Conservation (phyloP, 1,140 invertebrate species). For the Chlorops oryzae region DNA sequence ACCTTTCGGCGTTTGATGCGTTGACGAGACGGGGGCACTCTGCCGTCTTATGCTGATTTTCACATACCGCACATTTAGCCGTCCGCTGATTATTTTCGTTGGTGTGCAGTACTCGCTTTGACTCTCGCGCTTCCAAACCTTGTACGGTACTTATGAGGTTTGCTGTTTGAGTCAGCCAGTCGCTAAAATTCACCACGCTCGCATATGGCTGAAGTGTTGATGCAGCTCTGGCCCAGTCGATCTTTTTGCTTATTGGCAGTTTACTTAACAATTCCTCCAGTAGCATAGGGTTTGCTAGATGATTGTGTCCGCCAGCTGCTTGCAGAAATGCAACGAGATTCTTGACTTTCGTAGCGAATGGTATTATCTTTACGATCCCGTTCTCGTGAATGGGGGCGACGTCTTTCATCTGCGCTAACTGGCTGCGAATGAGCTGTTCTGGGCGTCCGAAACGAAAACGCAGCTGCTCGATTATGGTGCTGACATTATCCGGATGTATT, state of each 20-base stretch:
- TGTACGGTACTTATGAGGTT: not conserved
- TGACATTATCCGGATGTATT: slow-evolving; percentile 1
- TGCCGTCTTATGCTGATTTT: too few species aligned
- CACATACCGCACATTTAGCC: too few species aligned
- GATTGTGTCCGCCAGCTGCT: not conserved
- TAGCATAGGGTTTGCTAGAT: slow-evolving; percentile 2
- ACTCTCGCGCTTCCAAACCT: too few species aligned
- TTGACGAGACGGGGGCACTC: too few species aligned
- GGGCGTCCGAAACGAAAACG: slow-evolving; percentile 3
- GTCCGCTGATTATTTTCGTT: too few species aligned
- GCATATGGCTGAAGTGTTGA: slow-evolving; percentile 1
- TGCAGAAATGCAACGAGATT: slow-evolving; percentile 5
- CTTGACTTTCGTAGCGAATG: slow-evolving; percentile 9
- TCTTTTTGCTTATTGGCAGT: slow-evolving; percentile 6
- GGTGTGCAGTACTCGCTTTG: too few species aligned
- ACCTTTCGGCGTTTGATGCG: too few species aligned
- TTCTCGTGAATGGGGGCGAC: slow-evolving; percentile 5
- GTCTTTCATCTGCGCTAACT: slow-evolving; percentile 1
- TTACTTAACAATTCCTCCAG: slow-evolving; percentile 4
- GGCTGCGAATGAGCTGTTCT: slow-evolving; percentile 4
- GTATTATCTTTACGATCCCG: slow-evolving; percentile 1
- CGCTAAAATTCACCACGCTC: not conserved
- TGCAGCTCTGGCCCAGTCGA: not conserved
- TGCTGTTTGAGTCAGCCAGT: not conserved
- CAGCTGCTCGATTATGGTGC: not conserved